A percentile compares a stretch with the other conserved stretches of the same genome.
Conservation (phyloP, 2,888 invertebrate genomes). For the Dicranocentrus wangi region DNA sequence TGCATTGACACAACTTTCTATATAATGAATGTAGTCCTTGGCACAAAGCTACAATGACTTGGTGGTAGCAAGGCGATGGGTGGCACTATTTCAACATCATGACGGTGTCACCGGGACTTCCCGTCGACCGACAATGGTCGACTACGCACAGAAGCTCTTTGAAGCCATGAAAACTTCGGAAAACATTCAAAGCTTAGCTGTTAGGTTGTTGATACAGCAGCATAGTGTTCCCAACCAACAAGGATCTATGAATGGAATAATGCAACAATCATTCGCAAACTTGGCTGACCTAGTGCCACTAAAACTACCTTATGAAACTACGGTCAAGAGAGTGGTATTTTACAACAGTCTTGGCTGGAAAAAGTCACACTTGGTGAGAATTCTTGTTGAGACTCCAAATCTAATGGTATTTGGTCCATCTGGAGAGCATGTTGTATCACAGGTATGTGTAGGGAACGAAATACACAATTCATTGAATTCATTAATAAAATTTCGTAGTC, state of each 20-base stretch:
- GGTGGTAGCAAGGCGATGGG: slow-evolving; percentile 85
- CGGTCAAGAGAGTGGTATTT: slow-evolving; percentile 80
- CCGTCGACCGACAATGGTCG: slow-evolving; percentile 92
- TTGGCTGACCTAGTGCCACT: slow-evolving; percentile 54
- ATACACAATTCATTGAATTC: background rate
- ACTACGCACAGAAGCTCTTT: slow-evolving; percentile 75
- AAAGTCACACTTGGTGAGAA: slow-evolving; percentile 84
- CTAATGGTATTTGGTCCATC: slow-evolving; percentile 83
- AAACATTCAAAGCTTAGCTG: slow-evolving; percentile 41
- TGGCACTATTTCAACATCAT: slow-evolving; percentile 89
- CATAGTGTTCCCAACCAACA: slow-evolving; percentile 1
- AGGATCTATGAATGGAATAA: background rate
- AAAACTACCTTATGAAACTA: slow-evolving; percentile 38
- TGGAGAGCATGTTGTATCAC: slow-evolving; percentile 64
- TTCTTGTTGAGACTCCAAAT: slow-evolving; percentile 82
- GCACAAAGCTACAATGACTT: slow-evolving; percentile 89
- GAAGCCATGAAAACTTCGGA: slow-evolving; percentile 52
- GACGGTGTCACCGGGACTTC: slow-evolving; percentile 97
- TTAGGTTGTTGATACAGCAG: slow-evolving; percentile 24
- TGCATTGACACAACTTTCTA: too few species aligned
- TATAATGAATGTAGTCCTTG: slow-evolving; percentile 76
- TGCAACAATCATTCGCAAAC: slow-evolving; percentile 35
- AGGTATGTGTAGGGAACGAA: slow-evolving; percentile 68
- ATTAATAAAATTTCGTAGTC: background rate
- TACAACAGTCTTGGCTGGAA: slow-evolving; percentile 89